Evolutionary conservation across 2,797 vertebrate species (phyloP), one percentile per base, ranked within the genome.

Genomic region (Gymnoscopelus microlampas): DNA sequence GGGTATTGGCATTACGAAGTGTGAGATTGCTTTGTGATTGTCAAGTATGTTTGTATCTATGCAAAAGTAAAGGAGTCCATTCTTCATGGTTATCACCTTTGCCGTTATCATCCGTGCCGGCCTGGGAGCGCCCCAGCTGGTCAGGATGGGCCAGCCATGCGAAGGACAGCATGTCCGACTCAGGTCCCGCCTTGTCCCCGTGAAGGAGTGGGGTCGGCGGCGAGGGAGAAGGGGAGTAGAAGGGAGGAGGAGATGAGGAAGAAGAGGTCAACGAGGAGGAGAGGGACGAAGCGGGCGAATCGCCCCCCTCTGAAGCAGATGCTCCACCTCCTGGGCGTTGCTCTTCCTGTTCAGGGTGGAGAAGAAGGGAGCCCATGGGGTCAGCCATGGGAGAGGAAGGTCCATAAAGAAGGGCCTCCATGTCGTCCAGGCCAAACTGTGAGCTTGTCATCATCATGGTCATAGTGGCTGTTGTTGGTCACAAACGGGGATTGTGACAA

Each of bases 311-410:
- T 13, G 63, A 24, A 14, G 60, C 57, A 56, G 70, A 85, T 79
- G 71, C 59, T 64, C 81, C 84, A 79, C 88, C 87, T 86, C 88
- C 84, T 79, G 88, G 65, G 68, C 80, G 82, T 64, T 70, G 74
- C 71, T 85, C 76, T 72, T 85, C 77, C 81, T 53, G 83, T 51
- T 91, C 89, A 85, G 80, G 66, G 77, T 23, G 53, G 66, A 76
- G 65, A 51, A 87, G 67, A 0, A 79, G 44, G 6, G 82, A 73
- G 61, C 72, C 83, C 59, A 89, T 60, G 79, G 79, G 73, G 77
- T 99, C 97, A 98, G 94, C 97, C 97, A 90, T 97, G 97, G 93
- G 97, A 96, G 89, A 97, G 95, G 94, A 95, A 94, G 94, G 95
- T 92, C 83, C 95, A 89, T 87, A 93, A 82, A 97, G 95, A 91